Evolutionary conservation across 35 echinoderm and acorn worm species (phyloP).

Genomic region (Chiridota heheva): DNA sequence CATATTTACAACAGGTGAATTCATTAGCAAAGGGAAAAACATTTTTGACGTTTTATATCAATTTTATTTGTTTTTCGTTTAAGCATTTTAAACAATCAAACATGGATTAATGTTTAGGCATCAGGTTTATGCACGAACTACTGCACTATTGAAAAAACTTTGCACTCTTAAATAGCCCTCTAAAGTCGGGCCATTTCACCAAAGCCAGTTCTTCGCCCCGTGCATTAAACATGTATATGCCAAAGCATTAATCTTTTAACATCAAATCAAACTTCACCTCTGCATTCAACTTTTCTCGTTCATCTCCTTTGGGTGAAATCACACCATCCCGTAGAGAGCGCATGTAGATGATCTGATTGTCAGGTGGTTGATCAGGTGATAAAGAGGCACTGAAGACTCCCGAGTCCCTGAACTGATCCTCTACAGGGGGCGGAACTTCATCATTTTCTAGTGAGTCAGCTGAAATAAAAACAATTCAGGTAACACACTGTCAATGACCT

Average conservation of each 20-base stretch:
- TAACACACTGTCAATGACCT: not conserved
- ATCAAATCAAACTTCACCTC: constrained; percentile 40
- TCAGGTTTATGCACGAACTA: too few species aligned
- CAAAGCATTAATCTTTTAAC: not conserved
- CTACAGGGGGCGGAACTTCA: constrained; percentile 49
- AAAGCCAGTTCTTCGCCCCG: not conserved
- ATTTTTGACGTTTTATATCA: too few species aligned
- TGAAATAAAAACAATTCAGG: constrained; percentile 13
- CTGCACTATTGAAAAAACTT: too few species aligned
- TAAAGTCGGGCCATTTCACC: too few species aligned
- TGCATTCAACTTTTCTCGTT: constrained; percentile 53
- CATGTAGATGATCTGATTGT: constrained; percentile 78
- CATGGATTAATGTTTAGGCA: too few species aligned
- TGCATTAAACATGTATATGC: not conserved
- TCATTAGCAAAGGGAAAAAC: too few species aligned
- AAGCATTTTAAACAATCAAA: too few species aligned
- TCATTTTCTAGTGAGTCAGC: constrained; percentile 71
- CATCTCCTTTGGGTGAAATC: constrained; percentile 61
- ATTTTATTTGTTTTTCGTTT: too few species aligned
- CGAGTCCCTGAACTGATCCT: constrained; percentile 40
- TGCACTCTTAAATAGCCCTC: too few species aligned
- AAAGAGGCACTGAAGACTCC: constrained; percentile 34
- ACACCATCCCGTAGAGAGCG: constrained; percentile 85
- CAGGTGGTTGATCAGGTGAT: constrained; percentile 9
- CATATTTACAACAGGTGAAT: too few species aligned